phyloP scores from a whole-genome alignment of 2,888 invertebrate species.

The Epinotia bilunana region DNA sequence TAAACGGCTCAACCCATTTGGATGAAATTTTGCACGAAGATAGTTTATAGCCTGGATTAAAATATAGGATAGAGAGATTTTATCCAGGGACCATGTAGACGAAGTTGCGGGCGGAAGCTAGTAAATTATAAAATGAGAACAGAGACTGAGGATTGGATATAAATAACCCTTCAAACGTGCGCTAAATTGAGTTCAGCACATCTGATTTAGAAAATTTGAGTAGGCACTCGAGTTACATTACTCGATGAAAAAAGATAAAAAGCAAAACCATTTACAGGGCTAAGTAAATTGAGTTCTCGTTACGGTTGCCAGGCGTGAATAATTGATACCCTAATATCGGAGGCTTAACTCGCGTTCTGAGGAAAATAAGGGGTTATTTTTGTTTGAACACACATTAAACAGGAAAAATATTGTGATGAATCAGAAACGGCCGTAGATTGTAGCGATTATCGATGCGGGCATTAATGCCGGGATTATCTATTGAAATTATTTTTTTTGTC shows the following conservation, averaged over 20 bases:
- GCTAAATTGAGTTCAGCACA: not conserved
- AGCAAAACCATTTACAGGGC: constrained; percentile 39
- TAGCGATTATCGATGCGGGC: constrained; percentile 26
- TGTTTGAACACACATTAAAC: constrained; percentile 32
- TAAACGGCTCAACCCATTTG: no score
- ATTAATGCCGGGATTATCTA: constrained; percentile 19
- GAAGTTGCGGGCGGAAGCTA: no score
- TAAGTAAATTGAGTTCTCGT: constrained; percentile 44
- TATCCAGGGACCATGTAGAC: no score
- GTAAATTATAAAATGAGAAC: not conserved
- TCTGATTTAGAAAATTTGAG: constrained; percentile 9
- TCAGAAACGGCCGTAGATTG: constrained; percentile 7
- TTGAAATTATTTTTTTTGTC: constrained; percentile 12
- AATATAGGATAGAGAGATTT: no score
- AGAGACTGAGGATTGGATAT: not conserved
- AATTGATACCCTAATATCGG: constrained; percentile 43
- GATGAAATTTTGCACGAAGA: no score
- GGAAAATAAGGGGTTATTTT: constrained; percentile 41
- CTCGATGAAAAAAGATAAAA: constrained; percentile 29
- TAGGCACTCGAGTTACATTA: constrained; percentile 4
- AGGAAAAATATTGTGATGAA: constrained; percentile 23
- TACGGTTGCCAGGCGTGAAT: constrained; percentile 35
- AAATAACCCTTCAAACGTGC: not conserved
- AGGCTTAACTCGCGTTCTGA: constrained; percentile 37
- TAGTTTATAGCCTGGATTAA: no score